Evolutionary conservation across 1,140 invertebrate genomes (phyloP).

Genomic region (Heliconius himera): DNA sequence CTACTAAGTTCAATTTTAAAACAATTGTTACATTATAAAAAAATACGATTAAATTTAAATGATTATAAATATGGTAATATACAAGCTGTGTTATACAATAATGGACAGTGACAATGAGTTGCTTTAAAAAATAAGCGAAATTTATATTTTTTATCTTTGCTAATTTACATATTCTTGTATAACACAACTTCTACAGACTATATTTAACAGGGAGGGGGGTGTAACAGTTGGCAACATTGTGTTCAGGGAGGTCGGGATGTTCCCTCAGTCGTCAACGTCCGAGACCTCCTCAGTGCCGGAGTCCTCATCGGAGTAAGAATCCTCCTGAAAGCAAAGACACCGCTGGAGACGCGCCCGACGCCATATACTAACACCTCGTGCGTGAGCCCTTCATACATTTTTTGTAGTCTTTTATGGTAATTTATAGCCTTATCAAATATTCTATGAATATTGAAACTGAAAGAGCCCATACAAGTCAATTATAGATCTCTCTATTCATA

Average conservation of each 20-base stretch:
- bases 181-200: background rate
- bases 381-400: background rate
- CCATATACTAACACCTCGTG: background rate
- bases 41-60: background rate
- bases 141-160: no score
- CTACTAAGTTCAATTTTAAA: conserved; percentile 40
- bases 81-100: conserved; percentile 8
- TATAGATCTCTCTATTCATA: no score
- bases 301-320: conserved; percentile 75
- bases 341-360: conserved; percentile 34
- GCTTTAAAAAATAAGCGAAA: background rate
- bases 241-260: background rate
- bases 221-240: background rate
- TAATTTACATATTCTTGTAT: background rate
- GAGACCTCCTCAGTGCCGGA: conserved; percentile 77
- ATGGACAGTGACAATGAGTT: background rate
- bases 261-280: conserved; percentile 71
- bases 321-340: conserved; percentile 78
- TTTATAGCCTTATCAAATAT: no score
- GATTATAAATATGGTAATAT: background rate
- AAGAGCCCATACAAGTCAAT: no score
- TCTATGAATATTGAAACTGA: no score
- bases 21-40: conserved; percentile 28
- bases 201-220: background rate
- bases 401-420: no score